Evolutionary conservation across 2,113 vertebrate species (phyloP), one percentile per base, ranked within the genome.

Genomic region (Atlantisia rogersi): DNA sequence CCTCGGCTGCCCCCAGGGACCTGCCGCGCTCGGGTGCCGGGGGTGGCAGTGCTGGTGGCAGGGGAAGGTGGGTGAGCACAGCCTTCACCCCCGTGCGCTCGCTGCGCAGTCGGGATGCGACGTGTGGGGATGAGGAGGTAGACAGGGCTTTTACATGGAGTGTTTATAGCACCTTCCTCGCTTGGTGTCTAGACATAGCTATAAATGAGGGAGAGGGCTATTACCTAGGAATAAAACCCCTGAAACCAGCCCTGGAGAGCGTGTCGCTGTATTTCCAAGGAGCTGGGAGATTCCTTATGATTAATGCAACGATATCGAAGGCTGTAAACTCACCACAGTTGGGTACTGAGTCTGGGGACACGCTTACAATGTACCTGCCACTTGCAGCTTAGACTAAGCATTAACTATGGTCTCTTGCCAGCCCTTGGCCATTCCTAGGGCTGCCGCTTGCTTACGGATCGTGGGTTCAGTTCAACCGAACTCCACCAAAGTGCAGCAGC

Each of bases 121-220:
- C 79, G 75, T 11, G 21, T 59, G 50, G 90, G 85, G 74, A 82
- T 69, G 69, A 52, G 64, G 82, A 55, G 70, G 56, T 60, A 88
- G 96, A 62, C 64, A 50, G 56, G 76, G 48, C 56, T 92, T 90
- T 92, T 84, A 83, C 90, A 69, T 86, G 65, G 59, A 82, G 39
- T 12, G 19, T 95, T 97, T 95, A 93, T 93, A 93, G 92, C 80
- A 40, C 80, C 75, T 91, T 84, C 73, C 74, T 91, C 35, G 7
- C 95, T 86, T 19, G 58, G 80, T 88, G 90, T 97, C 95, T 97
- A 96, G 95, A 97, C 94, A 94, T 28, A 82, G 95, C 94, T 88
- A 92, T 96, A 93, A 94, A 92, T 78, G 96, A 92, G 58, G 77
- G 65, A 94, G 62, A 93, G 92, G 80, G 77, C 80, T 96, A 86